These are phyloP conservation scores for Archaeoteleia sp. DNA, from an alignment of 2,888 invertebrate species.

Conservation along the genomic window DNA sequence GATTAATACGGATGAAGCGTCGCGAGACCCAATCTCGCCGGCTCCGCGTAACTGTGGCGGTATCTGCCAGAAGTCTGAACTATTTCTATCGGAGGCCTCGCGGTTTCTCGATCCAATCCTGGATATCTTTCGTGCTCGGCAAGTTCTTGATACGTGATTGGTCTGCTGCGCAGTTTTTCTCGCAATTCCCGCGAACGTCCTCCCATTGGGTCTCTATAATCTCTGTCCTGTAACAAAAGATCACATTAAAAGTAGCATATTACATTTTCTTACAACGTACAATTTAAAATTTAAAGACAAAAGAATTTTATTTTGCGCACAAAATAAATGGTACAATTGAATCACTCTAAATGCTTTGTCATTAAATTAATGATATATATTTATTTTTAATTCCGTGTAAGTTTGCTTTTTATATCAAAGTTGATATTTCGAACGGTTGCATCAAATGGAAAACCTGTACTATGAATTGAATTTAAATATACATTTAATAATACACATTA, in stretches of 20 bases:
- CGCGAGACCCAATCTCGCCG: constrained; percentile 71
- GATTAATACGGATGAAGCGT: constrained; percentile 71
- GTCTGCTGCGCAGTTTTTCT: constrained; percentile 66
- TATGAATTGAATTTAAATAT: too few relatives aligned
- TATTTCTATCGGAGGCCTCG: constrained; percentile 69
- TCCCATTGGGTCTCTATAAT: constrained; percentile 62
- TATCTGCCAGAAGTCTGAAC: constrained; percentile 70
- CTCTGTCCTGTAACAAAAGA: constrained; percentile 36
- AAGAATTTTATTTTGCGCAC: too few relatives aligned
- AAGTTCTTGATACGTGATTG: constrained; percentile 75
- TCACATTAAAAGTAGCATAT: constrained; percentile 1
- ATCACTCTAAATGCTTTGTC: too few relatives aligned
- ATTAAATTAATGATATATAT: too few relatives aligned
- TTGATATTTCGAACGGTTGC: too few relatives aligned
- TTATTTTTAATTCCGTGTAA: too few relatives aligned
- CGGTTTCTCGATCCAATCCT: constrained; percentile 76
- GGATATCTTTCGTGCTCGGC: constrained; percentile 77
- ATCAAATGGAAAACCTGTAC: too few relatives aligned
- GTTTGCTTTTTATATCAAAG: too few relatives aligned
- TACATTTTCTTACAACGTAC: too few relatives aligned
- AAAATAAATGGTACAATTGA: too few relatives aligned
- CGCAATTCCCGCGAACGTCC: constrained; percentile 63
- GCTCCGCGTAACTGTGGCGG: constrained; percentile 73
- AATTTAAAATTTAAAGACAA: too few relatives aligned
- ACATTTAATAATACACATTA: too few relatives aligned